Evolutionary conservation across 2,888 invertebrate species (phyloP).

Genomic region (Nasonovia ribisnigri): DNA sequence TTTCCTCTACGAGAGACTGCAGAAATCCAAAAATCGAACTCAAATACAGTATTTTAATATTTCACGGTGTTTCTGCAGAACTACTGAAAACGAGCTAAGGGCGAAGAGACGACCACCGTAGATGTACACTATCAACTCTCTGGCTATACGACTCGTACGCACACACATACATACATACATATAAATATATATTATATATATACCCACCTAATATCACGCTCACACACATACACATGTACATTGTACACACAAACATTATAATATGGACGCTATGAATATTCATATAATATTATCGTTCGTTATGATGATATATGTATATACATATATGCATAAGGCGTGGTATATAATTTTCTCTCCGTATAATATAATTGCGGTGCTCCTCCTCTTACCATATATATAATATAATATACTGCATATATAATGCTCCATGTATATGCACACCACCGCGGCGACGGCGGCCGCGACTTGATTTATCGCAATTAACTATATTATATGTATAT

Average conservation of each 20-base stretch:
- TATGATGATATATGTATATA: not conserved
- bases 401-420: not conserved
- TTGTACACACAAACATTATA: not conserved
- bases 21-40: not conserved
- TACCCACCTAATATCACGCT: no score
- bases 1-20: not conserved
- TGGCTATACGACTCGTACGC: no score
- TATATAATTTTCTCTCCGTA: constrained; percentile 28
- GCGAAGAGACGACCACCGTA: no score
- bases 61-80: no score
- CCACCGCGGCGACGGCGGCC: not conserved
- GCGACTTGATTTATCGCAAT: constrained; percentile 55
- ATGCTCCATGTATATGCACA: not conserved
- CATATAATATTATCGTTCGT: constrained; percentile 7
- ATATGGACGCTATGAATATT: constrained; percentile 29
- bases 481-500: constrained; percentile 26
- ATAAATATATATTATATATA: no score
- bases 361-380: not conserved
- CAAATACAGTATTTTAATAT: not conserved
- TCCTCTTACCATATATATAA: not conserved
- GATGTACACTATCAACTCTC: no score
- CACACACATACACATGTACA: not conserved
- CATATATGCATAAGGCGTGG: constrained; percentile 45
- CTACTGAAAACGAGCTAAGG: no score
- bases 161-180: no score